Conservation (phyloP, 1,140 invertebrate species). For the Eumeta japonica region DNA sequence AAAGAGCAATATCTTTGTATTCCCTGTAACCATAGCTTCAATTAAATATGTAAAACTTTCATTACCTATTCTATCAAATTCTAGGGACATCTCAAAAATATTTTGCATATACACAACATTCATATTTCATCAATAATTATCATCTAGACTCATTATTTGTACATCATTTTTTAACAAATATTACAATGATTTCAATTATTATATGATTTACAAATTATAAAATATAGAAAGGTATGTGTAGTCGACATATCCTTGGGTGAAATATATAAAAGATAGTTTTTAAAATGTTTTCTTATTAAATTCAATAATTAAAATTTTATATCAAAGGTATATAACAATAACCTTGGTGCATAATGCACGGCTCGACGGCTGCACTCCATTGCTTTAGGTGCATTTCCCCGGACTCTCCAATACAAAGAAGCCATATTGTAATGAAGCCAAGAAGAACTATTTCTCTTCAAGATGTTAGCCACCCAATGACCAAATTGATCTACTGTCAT, state of each 20-base stretch:
- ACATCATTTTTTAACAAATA: not conserved
- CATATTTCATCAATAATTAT: no score
- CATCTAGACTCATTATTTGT: no score
- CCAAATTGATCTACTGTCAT: constrained; percentile 68
- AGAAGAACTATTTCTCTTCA: constrained; percentile 71
- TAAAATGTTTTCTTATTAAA: no score
- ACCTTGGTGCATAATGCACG: constrained; percentile 77
- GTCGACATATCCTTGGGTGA: no score
- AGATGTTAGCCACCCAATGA: constrained; percentile 63
- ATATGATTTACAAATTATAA: constrained; percentile 4
- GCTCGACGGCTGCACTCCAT: constrained; percentile 80
- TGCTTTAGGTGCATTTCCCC: constrained; percentile 74
- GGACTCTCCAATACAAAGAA: constrained; percentile 81
- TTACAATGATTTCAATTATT: not conserved
- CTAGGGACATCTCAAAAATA: no score
- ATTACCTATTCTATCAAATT: no score
- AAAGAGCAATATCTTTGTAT: constrained; percentile 75
- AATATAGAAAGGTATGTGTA: not conserved
- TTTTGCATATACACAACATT: no score
- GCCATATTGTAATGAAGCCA: constrained; percentile 86
- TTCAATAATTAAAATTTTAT: not conserved
- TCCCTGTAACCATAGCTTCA: constrained; percentile 59
- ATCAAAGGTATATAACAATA: constrained; percentile 7
- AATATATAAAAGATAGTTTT: no score
- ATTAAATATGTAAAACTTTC: no score